Evolutionary conservation across 2,113 vertebrate species (phyloP), one percentile per base, ranked within the genome.

Genomic region (Neogobius melanostomus): DNA sequence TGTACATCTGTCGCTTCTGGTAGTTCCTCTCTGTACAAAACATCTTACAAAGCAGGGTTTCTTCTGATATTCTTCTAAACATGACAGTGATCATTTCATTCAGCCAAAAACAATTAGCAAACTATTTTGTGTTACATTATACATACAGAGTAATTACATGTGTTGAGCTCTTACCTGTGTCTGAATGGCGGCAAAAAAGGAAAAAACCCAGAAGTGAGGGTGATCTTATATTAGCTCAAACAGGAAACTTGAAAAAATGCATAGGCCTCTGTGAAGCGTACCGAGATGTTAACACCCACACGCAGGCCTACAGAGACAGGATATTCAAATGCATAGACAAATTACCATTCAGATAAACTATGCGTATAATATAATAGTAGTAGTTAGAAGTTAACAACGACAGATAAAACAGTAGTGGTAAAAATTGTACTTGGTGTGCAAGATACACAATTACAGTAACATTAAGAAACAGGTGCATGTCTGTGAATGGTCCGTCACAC

Each of bases 1-100:
- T 99, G 97, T 96, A 95, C 93, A 90, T 94, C 91, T 65, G 89
- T 64, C 21, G 79, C 63, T 80, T 82, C 82, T 83, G 56, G 77
- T 78, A 5, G 64, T 47, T 83, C 83, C 82, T 17, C 28, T 1
- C 6, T 69, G 66, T 47, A 47, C 46, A 47, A 8, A 11, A 47
- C 46, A 54, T 68, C 64, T 52, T 17, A 48, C 8, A 9, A 61
- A 64, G 52, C 52, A 4, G 62, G 54, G 59, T 67, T 28, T 72
- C 28, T 74, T 8, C 64, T 36, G 6, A 36, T 56, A 68, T 49
- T 0, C 7, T n/a, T 59, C 11, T 9, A 1, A 66, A 62, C 70
- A 67, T 42, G 1, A 45, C 52, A 15, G 14, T 49, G 43, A 71
- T 36, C 17, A 5, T 28, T 6, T 0, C 44, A 8, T 65, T 63